Conservation (phyloP, 2,797 vertebrate genomes). For the Crocidura indochinensis region DNA sequence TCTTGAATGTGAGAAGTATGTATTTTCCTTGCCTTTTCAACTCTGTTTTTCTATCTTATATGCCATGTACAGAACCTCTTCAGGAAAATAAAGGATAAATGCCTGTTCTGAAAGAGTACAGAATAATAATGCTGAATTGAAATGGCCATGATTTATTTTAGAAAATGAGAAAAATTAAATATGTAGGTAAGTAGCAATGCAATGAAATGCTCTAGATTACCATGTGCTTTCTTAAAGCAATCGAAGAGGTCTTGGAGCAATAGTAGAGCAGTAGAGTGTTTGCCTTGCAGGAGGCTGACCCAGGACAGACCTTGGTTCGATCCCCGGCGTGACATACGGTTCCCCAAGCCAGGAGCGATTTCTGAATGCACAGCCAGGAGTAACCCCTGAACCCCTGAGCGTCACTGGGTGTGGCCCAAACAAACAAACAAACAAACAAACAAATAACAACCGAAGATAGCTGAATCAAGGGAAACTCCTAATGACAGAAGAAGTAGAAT, state of each 20-base stretch:
- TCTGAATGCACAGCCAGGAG: too few species aligned
- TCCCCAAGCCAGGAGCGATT: too few species aligned
- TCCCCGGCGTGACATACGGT: too few species aligned
- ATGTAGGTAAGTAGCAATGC: slow-evolving; percentile 78
- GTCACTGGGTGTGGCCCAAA: too few species aligned
- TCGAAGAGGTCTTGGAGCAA: slow-evolving; percentile 15
- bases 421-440: too few species aligned
- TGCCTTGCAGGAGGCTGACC: too few species aligned
- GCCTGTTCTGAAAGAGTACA: slow-evolving; percentile 53
- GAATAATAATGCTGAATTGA: slow-evolving; percentile 71
- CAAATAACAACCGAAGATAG: slow-evolving; percentile 57
- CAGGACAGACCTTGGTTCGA: too few species aligned
- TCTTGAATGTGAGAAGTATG: slow-evolving; percentile 55
- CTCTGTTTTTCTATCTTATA: slow-evolving; percentile 36
- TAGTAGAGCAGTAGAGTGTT: too few species aligned
- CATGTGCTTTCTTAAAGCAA: slow-evolving; percentile 62
- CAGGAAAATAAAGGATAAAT: slow-evolving; percentile 69
- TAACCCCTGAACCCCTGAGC: too few species aligned
- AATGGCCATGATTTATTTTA: slow-evolving; percentile 76
- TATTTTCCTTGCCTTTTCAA: slow-evolving; percentile 68
- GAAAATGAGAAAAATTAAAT: slow-evolving; percentile 85
- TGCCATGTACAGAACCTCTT: slow-evolving; percentile 73
- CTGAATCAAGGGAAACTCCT: slow-evolving; percentile 77
- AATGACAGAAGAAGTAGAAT: slow-evolving; percentile 77
- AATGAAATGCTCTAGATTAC: slow-evolving; percentile 83